Conservation (phyloP, 2,888 invertebrate species). For the Lithophane ornitopus region DNA sequence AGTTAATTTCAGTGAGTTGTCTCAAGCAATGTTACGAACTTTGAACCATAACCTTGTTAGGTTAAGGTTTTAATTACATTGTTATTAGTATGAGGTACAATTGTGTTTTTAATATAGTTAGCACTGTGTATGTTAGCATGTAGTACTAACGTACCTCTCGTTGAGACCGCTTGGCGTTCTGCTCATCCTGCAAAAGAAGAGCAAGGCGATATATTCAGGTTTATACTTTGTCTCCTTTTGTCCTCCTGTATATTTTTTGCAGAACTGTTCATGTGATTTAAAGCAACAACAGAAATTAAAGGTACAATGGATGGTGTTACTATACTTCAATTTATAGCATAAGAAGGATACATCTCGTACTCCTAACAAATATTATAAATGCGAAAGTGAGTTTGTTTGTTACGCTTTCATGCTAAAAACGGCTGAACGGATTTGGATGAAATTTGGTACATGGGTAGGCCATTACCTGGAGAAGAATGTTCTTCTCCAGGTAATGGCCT, state of each 20-base stretch:
- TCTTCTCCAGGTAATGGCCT: no score
- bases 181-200: conserved; percentile 68
- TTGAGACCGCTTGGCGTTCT: conserved; percentile 63
- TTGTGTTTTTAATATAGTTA: conserved; percentile 41
- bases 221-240: conserved; percentile 24
- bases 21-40: conserved; percentile 33
- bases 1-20: conserved; percentile 27
- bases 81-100: conserved; percentile 54
- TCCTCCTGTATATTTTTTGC: neutral
- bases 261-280: neutral
- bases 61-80: conserved; percentile 40
- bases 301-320: neutral
- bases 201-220: conserved; percentile 50
- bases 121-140: conserved; percentile 57
- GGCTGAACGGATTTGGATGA: no score
- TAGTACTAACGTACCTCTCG: conserved; percentile 67
- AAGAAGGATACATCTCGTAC: neutral
- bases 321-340: neutral
- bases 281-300: neutral
- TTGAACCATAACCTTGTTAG: neutral
- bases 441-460: no score
- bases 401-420: no score
- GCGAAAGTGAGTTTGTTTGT: no score
- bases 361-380: no score
- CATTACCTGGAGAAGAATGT: no score